Base-by-base conservation (phyloP, 1,140 invertebrate species). In the Philopotamus ludificatus region DNA sequence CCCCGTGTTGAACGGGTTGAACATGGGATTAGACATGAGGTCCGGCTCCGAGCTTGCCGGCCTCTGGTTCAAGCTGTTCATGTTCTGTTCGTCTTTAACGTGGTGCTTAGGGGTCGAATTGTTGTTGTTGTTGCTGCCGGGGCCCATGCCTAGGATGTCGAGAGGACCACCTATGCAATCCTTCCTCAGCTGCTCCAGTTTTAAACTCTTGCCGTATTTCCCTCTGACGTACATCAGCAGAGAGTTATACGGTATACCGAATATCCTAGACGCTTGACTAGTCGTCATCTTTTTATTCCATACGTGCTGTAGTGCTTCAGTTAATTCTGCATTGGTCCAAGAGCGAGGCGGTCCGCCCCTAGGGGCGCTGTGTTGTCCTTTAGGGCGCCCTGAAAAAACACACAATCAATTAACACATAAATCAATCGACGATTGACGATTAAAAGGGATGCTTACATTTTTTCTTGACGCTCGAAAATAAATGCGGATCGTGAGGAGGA, bases 271-370 rank as follows among this genome's bases (percentile, higher is more conserved):
- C 0, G 92, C 92, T 76, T 94, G 92, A 65, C 91, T 93, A 1
- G 92, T 94, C n/a, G 92, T 94, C 90, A 94, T 94, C 73, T 93
- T 93, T 73, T 93, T 93, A 75, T 93, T 93, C 92, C 92, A 94
- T 0, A 94, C 92, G 75, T 93, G 91, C 71, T 93, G 90, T 12
- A 94, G 80, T 0, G 92, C 92, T 76, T 94, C 89, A 10, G 92
- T 94, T 9, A 94, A 82, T 72, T 94, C 92, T 0, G 89, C 89
- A 78, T 94, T 94, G 15, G 91, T 94, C 92, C 92, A 94, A 0
- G 91, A 93, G 18, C 92, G 81, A 0, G 92, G 92, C 0, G 92
- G 92, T 1, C 92, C 92, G 7, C 92, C 92, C 34, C 92, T 79
- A 3, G 92, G 92, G 1, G 92, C 92, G 70, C 89, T 92, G 80